Evolutionary conservation across 2,113 vertebrate genomes (phyloP).

Genomic region (Acanthochromis polyacanthus): DNA sequence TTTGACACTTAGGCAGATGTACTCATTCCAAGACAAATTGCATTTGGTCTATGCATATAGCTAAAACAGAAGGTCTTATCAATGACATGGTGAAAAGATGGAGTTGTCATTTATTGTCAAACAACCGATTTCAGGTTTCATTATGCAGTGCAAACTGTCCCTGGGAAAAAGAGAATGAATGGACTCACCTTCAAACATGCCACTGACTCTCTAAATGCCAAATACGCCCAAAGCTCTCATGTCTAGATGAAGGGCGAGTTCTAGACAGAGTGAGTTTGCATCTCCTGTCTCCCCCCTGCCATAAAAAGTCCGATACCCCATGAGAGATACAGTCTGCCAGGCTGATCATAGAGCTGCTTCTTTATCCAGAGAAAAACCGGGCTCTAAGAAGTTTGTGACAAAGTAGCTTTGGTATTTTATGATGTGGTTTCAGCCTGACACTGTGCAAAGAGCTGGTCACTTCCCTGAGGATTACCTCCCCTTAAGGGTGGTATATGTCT

Average conservation of each 20-base stretch:
- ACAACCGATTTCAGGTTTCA: constrained; percentile 51
- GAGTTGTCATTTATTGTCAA: constrained; percentile 34
- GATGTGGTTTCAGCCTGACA: constrained; percentile 48
- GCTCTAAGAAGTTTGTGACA: constrained; percentile 66
- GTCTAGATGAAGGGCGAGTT: constrained; percentile 62
- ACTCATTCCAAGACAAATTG: not conserved
- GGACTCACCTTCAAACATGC: no score
- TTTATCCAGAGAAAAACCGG: constrained; percentile 55
- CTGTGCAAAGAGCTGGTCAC: constrained; percentile 22
- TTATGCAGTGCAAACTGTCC: constrained; percentile 45
- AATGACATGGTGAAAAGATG: constrained; percentile 37
- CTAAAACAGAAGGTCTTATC: not conserved
- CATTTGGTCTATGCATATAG: not conserved
- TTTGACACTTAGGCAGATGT: not conserved
- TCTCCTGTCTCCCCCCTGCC: constrained; percentile 33
- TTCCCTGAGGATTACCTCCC: constrained; percentile 36
- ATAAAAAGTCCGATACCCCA: constrained; percentile 55
- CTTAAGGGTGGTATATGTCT: constrained; percentile 39
- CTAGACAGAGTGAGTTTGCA: constrained; percentile 52
- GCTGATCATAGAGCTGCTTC: constrained; percentile 58
- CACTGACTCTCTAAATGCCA: constrained; percentile 65
- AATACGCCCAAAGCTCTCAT: constrained; percentile 54
- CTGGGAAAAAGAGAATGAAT: no score
- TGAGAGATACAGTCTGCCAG: constrained; percentile 55
- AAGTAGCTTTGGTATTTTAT: constrained; percentile 58